Conservation (phyloP, 2,113 vertebrate genomes). For the Sylvietta virens region DNA sequence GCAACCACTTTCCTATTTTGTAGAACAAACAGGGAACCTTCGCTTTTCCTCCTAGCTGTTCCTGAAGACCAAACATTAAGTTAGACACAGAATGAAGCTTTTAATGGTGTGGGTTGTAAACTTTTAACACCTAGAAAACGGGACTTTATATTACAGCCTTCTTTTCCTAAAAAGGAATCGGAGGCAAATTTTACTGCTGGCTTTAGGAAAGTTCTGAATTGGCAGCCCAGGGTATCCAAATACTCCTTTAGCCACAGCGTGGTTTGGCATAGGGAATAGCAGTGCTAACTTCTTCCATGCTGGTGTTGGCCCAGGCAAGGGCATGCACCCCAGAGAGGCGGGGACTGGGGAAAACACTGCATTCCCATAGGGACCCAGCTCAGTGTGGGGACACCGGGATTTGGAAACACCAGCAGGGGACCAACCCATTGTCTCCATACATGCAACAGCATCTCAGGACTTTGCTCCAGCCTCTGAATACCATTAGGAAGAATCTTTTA, state of each 20-base stretch:
- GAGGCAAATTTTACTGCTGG: slow-evolving; percentile 42
- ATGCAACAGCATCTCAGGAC: background rate
- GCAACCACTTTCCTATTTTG: slow-evolving; percentile 56
- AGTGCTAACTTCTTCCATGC: background rate
- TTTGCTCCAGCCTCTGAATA: background rate
- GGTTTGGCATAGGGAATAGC: background rate
- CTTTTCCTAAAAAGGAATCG: slow-evolving; percentile 54
- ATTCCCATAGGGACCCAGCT: background rate
- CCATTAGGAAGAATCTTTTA: background rate
- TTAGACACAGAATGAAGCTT: slow-evolving; percentile 12
- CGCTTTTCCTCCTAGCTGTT: slow-evolving; percentile 46
- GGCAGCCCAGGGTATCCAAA: slow-evolving; percentile 30
- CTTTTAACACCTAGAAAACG: slow-evolving; percentile 36
- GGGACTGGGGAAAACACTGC: background rate
- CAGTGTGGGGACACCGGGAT: background rate
- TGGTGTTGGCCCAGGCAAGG: background rate
- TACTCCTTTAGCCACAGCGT: slow-evolving; percentile 38
- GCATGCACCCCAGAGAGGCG: background rate
- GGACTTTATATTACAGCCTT: slow-evolving; percentile 2
- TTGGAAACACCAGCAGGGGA: background rate
- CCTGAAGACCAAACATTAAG: slow-evolving; percentile 32
- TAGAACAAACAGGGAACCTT: slow-evolving; percentile 45
- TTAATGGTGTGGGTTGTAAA: slow-evolving; percentile 14
- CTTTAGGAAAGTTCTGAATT: slow-evolving; percentile 38
- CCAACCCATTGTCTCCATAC: background rate